Evolutionary conservation across 1,140 invertebrate genomes (phyloP).

Genomic region (Parasteatoda tepidariorum): DNA sequence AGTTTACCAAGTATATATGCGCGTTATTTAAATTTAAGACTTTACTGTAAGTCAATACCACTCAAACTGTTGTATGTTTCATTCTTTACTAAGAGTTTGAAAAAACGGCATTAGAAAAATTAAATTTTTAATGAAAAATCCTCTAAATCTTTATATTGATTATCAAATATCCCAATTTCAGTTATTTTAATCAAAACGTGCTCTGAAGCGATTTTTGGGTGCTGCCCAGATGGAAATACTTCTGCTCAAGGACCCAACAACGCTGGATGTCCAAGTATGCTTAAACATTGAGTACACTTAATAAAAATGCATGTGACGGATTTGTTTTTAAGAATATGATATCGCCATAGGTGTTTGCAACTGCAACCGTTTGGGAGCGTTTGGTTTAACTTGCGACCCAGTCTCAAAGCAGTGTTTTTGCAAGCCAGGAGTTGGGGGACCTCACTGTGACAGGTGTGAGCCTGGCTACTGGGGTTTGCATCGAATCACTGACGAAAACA

Average conservation of each 20-base stretch:
- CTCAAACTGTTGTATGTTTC: too few species aligned
- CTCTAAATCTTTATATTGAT: too few species aligned
- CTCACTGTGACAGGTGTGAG: conserved; percentile 78
- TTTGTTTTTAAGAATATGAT: too few species aligned
- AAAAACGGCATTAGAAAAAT: too few species aligned
- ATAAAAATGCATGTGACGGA: too few species aligned
- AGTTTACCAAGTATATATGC: too few species aligned
- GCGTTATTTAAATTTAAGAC: too few species aligned
- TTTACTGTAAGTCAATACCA: too few species aligned
- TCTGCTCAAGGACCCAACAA: conserved; percentile 81
- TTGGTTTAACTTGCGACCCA: conserved; percentile 79
- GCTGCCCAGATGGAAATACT: conserved; percentile 87
- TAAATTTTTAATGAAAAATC: too few species aligned
- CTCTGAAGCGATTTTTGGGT: conserved; percentile 74
- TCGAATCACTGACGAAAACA: conserved; percentile 80
- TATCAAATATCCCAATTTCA: too few species aligned
- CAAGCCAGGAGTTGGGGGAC: conserved; percentile 86
- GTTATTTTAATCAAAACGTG: conserved; percentile 65
- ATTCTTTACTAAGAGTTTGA: too few species aligned
- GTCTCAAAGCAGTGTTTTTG: conserved; percentile 84
- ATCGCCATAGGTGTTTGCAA: conserved; percentile 65
- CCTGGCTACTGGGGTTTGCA: conserved; percentile 89
- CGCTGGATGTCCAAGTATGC: conserved; percentile 78
- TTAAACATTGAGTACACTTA: background rate
- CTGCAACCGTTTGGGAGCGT: conserved; percentile 71